Percentiles rank a stretch among this genome's conserved stretches.
Evolutionary conservation across 2,113 vertebrate genomes (phyloP).

Genomic region (Onychorhynchus coronatus): DNA sequence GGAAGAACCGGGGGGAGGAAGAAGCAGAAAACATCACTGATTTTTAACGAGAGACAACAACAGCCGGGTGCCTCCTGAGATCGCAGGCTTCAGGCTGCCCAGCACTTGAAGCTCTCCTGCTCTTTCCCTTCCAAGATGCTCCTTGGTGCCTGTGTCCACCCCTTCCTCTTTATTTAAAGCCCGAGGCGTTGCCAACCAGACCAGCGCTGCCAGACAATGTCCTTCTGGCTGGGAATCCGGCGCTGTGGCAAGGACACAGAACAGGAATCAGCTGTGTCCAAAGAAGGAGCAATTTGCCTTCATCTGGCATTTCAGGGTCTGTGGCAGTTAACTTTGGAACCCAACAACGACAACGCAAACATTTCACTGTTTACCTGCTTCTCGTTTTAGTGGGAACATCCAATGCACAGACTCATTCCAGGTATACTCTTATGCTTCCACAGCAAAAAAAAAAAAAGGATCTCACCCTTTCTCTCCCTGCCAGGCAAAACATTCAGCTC

Average conservation of each 20-base stretch:
- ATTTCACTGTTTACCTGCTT: neutral
- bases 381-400: neutral
- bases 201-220: neutral
- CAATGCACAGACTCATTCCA: neutral
- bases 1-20: neutral
- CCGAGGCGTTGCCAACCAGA: rapidly evolving
- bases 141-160: neutral
- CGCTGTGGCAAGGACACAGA: neutral
- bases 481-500: neutral
- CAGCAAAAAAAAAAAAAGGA: neutral
- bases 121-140: neutral
- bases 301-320: neutral
- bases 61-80: neutral
- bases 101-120: neutral
- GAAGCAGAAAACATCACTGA: neutral
- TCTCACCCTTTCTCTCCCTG: neutral
- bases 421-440: neutral
- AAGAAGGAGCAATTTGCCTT: neutral
- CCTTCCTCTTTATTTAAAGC: neutral
- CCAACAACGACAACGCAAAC: neutral
- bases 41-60: neutral
- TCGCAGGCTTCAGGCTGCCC: neutral
- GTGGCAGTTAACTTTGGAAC: neutral
- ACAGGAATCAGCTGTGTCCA: neutral
- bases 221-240: neutral